Conservation (phyloP, 2,888 invertebrate genomes). For the Neoitamus cyanurus region DNA sequence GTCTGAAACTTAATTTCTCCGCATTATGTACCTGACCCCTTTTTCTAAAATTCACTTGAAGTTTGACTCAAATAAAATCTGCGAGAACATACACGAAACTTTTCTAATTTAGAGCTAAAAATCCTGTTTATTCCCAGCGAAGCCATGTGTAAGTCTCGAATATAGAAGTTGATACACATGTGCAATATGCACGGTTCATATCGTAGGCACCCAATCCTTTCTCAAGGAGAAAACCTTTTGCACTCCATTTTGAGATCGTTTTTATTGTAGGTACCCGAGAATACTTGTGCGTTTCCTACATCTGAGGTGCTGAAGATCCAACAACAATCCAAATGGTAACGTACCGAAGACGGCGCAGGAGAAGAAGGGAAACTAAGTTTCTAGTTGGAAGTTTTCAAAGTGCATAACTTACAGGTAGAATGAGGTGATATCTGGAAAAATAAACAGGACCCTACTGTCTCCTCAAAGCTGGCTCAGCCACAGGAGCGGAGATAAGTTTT, state of each 20-base stretch:
- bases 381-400: conserved; percentile 3
- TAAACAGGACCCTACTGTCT: background rate
- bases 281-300: conserved; percentile 33
- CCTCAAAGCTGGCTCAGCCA: background rate
- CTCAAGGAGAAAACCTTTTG: conserved; percentile 6
- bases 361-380: background rate
- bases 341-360: background rate
- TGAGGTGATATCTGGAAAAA: conserved; percentile 2
- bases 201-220: background rate
- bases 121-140: conserved; percentile 12
- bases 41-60: conserved; percentile 22
- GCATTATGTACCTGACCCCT: background rate
- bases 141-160: background rate
- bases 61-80: conserved; percentile 22
- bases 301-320: background rate
- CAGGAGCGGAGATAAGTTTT: conserved; percentile 8
- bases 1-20: conserved; percentile 27
- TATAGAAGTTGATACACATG: background rate
- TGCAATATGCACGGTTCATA: conserved; percentile 24
- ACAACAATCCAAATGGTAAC: background rate
- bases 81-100: conserved; percentile 28
- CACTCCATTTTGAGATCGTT: conserved; percentile 1
- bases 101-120: conserved; percentile 43
- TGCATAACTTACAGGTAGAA: conserved; percentile 14
- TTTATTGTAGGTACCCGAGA: conserved; percentile 17